Conservation (phyloP, 2,888 invertebrate genomes). For the Harpalus rufipes region DNA sequence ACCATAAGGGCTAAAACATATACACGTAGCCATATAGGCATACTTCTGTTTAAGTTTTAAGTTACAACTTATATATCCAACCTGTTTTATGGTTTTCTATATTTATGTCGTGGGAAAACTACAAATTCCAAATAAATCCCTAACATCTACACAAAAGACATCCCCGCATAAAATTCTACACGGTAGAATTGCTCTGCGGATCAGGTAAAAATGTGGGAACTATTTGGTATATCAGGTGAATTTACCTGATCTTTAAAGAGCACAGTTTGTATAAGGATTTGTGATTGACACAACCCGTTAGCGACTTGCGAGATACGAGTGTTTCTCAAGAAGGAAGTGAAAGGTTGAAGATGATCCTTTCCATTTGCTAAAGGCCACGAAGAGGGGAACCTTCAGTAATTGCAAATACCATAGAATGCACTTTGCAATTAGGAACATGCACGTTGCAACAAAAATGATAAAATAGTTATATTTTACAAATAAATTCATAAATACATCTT, state of each 20-base stretch:
- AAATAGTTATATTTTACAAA: too few species aligned
- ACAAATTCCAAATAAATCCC: too few species aligned
- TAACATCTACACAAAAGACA: background rate
- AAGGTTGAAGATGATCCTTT: constrained; percentile 59
- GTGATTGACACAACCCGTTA: constrained; percentile 21
- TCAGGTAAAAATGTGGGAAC: background rate
- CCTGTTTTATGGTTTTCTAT: too few species aligned
- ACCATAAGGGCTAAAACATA: too few species aligned
- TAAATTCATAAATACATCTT: too few species aligned
- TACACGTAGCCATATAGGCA: too few species aligned
- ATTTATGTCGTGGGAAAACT: too few species aligned
- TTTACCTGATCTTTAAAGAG: too few species aligned
- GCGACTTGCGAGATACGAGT: background rate
- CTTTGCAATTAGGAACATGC: constrained; percentile 11
- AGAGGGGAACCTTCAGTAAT: constrained; percentile 1
- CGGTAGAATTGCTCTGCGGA: background rate
- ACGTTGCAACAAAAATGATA: background rate
- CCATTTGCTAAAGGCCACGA: constrained; percentile 51
- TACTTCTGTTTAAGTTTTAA: too few species aligned
- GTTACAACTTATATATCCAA: too few species aligned
- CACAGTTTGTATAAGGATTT: too few species aligned
- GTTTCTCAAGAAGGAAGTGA: constrained; percentile 55
- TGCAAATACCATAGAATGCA: constrained; percentile 42
- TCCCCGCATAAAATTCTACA: background rate
- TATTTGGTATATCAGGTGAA: background rate